Evolutionary conservation across 2,797 vertebrate species (phyloP).

Genomic region (Astyanax mexicanus): DNA sequence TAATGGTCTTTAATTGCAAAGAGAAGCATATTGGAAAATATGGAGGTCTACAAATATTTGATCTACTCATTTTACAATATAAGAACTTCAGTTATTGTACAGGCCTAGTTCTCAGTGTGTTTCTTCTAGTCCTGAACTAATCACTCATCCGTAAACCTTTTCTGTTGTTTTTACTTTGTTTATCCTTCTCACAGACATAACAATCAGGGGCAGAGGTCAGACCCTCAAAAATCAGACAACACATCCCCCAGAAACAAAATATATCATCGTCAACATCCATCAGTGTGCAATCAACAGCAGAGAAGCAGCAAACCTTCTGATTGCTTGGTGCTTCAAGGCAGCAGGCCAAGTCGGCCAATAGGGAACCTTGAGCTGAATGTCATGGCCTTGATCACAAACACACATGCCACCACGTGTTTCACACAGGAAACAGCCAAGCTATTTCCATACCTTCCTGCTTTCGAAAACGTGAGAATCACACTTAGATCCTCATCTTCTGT

Average conservation of each 20-base stretch:
- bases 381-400: no score
- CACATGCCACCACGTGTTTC: no score
- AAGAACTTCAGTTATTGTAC: no score
- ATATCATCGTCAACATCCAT: not conserved
- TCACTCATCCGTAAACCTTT: not conserved
- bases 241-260: conserved; percentile 22
- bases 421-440: no score
- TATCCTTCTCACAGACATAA: conserved; percentile 15
- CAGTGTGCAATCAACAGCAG: conserved; percentile 45
- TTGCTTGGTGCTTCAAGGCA: conserved; percentile 27
- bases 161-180: not conserved
- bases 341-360: conserved; percentile 41
- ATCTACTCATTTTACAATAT: no score
- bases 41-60: no score
- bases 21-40: no score
- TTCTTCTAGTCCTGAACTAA: not conserved
- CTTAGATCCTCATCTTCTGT: no score
- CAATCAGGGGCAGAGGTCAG: not conserved
- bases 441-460: no score
- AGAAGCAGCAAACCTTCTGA: conserved; percentile 44
- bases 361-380: conserved; percentile 18
- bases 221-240: not conserved
- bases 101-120: not conserved
- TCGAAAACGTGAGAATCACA: no score
- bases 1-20: no score